Conservation (phyloP, 2,888 invertebrate genomes). For the Drosophila borborema region DNA sequence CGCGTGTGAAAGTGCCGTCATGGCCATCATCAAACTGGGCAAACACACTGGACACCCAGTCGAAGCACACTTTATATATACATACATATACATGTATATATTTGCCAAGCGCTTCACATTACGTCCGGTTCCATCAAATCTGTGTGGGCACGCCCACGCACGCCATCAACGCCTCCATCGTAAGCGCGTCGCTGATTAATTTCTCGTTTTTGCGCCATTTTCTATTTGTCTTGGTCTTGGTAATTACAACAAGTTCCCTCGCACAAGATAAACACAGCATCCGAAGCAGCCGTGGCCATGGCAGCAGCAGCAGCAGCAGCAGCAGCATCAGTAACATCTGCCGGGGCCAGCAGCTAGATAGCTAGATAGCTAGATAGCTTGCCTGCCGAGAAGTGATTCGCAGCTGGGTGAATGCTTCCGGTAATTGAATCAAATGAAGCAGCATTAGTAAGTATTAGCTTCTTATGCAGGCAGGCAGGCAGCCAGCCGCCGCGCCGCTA, state of each 20-base stretch:
- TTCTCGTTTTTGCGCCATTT: slow-evolving; percentile 83
- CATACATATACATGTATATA: slow-evolving; percentile 19
- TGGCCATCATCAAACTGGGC: slow-evolving; percentile 60
- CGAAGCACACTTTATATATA: background rate
- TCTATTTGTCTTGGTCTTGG: slow-evolving; percentile 82
- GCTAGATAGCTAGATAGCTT: background rate
- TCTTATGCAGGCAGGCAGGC: slow-evolving; percentile 54
- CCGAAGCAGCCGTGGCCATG: background rate
- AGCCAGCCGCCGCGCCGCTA: slow-evolving; percentile 15
- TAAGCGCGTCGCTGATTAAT: slow-evolving; percentile 72
- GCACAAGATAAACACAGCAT: slow-evolving; percentile 69
- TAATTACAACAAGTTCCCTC: slow-evolving; percentile 79
- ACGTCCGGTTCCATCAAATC: slow-evolving; percentile 66
- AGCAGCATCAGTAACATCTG: slow-evolving; percentile 4
- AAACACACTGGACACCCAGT: slow-evolving; percentile 45
- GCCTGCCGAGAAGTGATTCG: slow-evolving; percentile 42
- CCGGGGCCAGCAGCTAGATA: background rate
- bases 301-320: slow-evolving; percentile 7
- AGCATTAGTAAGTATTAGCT: slow-evolving; percentile 81
- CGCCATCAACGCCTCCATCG: slow-evolving; percentile 25
- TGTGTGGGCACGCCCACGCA: slow-evolving; percentile 35
- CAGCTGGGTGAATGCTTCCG: slow-evolving; percentile 71
- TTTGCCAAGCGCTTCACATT: slow-evolving; percentile 74
- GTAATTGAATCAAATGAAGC: slow-evolving; percentile 80
- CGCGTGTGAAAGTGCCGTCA: slow-evolving; percentile 57